Base-by-base conservation (phyloP, 2,113 vertebrate genomes). In the Syrmaticus mikado region DNA sequence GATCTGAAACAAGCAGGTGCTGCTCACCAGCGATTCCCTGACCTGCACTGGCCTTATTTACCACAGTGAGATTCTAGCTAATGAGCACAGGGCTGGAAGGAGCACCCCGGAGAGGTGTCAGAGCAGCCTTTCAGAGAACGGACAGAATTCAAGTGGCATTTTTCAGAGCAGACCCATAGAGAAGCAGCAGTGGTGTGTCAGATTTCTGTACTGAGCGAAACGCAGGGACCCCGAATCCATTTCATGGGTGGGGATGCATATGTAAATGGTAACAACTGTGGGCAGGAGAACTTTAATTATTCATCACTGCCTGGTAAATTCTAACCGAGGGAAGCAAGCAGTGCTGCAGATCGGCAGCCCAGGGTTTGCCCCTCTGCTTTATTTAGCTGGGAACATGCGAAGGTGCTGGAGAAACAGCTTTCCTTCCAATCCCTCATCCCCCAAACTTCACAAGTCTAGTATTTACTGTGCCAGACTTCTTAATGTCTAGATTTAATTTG, bases 401-500 rank as follows among this genome's bases (percentile, higher is more conserved):
- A 95, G 85, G 95, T 96, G 91, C 87, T 91, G 81, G 34, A 96
- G 85, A 94, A 93, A 79, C 87, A 90, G 83, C 86, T 93, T 95
- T 94, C 90, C 36, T 94, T 96, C 91, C 71, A 66, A 60, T 90
- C 66, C 66, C 64, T 94, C 94, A 96, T 94, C 95, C 94, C 83
- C 85, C 95, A 93, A 95, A 85, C 53, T 96, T 97, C 92, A 94
- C 96, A 96, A 96, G 89, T 94, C 83, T 94, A 89, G 85, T 94
- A 84, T 95, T 95, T 84, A 64, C 87, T 87, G 91, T 91, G 93
- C 95, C 91, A 95, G 90, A 81, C 83, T 94, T 30, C 91, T 95
- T 97, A 94, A 95, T 83, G 53, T 90, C 95, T 96, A 94, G 94
- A 96, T 96, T 96, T 96, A 97, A 95, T 97, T 82, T 93, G 82